Base-by-base conservation (phyloP, 2,888 invertebrate genomes). In the Scaptomyza cyrtandrae region DNA sequence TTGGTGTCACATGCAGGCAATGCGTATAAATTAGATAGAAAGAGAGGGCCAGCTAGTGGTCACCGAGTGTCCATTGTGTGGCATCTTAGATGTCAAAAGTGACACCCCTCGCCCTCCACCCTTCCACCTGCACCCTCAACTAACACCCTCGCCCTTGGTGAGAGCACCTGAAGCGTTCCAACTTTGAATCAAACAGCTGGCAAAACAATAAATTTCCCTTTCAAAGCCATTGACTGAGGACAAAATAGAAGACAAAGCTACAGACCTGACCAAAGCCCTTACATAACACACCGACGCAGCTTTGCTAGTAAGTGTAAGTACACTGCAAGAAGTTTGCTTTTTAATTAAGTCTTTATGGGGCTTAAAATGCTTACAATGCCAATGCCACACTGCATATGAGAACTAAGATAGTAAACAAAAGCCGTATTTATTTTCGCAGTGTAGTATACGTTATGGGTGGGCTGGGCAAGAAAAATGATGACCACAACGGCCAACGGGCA, bases 21-120 rank as follows among this genome's bases (percentile, higher is more conserved):
- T 86, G 84, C 84, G 81, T 86, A 90, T 89, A 90, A 90, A 90
- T 90, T 90, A 80, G 72, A 71, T 90, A 73, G 73, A 71, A 72
- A 44, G 61, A 37, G 11, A 27, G 11, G 14, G 14, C 33, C 60
- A 59, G 14, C 46, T 39, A 59, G 68, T 57, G 60, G 53, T 56
- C 52, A 63, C 19, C 48, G 67, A 61, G 72, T 66, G 71, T 54
- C 70, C 87, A 85, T 84, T 85, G 89, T 88, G 76, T 66, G 88
- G 83, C 89, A 77, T 86, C 85, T 86, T 86, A 81, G 88, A 86
- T 88, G 85, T 86, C 89, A 86, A 86, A 86, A 67, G 89, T 86
- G 89, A 84, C 75, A 85, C 87, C 81, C 73, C 67, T 63, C 46
- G 54, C 68, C 62, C 65, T 63, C 65, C 55, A 43, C 52, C 75